Conservation (phyloP, 2,113 vertebrate species). For the Rattus rattus region DNA sequence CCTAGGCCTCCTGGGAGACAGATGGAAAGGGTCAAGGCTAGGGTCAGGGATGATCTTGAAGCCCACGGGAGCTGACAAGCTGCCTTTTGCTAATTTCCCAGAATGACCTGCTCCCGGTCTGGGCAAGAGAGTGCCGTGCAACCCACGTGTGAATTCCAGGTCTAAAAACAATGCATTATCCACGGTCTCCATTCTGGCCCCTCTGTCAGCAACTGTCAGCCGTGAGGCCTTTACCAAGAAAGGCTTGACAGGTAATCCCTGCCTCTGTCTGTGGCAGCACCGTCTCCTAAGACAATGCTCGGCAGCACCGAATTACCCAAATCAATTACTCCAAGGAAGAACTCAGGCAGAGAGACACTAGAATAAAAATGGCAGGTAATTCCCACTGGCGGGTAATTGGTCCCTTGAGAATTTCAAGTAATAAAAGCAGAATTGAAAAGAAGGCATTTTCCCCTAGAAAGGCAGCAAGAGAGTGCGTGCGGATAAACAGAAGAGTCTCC, state of each 20-base stretch:
- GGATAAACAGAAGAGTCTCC: constrained; percentile 2
- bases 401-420: constrained; percentile 69
- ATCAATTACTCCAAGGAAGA: constrained; percentile 73
- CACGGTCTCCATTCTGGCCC: background rate
- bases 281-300: constrained; percentile 61
- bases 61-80: background rate
- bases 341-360: constrained; percentile 65
- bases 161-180: background rate
- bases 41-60: background rate
- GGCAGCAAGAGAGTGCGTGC: background rate
- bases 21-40: background rate
- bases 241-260: background rate
- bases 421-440: constrained; percentile 75
- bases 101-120: background rate
- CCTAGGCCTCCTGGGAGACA: background rate
- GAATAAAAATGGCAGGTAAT: constrained; percentile 76
- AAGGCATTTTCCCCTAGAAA: constrained; percentile 55
- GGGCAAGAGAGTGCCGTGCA: background rate
- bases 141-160: background rate
- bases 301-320: constrained; percentile 72
- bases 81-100: background rate
- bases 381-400: constrained; percentile 71
- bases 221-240: background rate
- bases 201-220: background rate
- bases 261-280: background rate